phyloP scores from a whole-genome alignment of 2,113 vertebrate genomes.

The Dromaius novaehollandiae region DNA sequence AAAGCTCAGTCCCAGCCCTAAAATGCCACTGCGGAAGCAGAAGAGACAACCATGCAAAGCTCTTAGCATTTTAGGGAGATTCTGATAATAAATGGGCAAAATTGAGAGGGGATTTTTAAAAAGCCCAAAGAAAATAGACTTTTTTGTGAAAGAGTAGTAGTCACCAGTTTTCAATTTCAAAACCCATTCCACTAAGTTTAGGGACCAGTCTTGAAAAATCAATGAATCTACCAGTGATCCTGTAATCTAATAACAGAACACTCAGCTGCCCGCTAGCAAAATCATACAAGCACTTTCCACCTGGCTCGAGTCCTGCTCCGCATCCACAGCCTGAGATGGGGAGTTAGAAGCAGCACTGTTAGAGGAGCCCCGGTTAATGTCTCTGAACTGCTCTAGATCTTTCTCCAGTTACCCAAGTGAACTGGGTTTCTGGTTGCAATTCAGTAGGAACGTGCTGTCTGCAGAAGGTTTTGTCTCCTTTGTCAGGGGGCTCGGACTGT shows the following conservation, averaged over 20 bases:
- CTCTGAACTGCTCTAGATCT: neutral
- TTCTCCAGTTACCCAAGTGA: neutral
- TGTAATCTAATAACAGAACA: neutral
- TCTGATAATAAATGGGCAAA: neutral
- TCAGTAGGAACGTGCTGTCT: fast-evolving
- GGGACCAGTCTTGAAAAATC: neutral
- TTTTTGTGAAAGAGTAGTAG: neutral
- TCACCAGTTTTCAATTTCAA: neutral
- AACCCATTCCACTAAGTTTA: neutral
- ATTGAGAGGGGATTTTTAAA: neutral
- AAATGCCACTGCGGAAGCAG: neutral
- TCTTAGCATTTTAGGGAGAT: neutral
- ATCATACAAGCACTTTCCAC: neutral
- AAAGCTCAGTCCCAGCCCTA: neutral
- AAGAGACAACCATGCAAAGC: neutral
- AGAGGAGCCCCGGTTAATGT: neutral
- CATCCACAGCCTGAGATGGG: fast-evolving
- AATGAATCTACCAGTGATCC: neutral
- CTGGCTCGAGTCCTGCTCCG: fast-evolving
- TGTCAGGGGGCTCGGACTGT: neutral
- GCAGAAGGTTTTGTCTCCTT: neutral
- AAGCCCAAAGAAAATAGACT: neutral
- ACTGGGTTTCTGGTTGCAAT: fast-evolving
- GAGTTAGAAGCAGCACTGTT: neutral
- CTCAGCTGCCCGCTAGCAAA: fast-evolving